phyloP scores from a whole-genome alignment of 2,888 invertebrate genomes.

The Drosophila buzzatii region DNA sequence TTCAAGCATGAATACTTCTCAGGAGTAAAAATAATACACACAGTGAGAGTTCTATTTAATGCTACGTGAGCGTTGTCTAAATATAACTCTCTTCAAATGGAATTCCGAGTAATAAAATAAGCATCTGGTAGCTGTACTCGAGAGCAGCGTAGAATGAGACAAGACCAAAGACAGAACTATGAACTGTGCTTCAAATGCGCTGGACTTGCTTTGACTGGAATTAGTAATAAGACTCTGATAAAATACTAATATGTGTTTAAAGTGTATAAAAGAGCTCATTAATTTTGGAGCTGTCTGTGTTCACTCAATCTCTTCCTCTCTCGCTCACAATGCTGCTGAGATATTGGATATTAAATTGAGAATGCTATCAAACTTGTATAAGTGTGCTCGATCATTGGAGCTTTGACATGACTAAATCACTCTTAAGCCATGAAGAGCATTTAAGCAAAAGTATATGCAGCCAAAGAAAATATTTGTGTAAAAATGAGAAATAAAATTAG shows the following conservation, averaged over 20 bases:
- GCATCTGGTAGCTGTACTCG: not conserved
- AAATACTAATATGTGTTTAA: no score
- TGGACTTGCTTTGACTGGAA: no score
- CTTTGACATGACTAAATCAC: not conserved
- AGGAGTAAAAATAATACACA: no score
- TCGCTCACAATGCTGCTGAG: not conserved
- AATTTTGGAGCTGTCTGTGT: no score
- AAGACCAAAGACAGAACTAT: not conserved
- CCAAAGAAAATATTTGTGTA: no score
- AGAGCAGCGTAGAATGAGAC: not conserved
- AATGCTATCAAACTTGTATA: not conserved
- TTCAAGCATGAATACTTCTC: not conserved
- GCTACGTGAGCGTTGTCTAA: not conserved
- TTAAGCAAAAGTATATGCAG: no score
- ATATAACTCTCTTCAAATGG: not conserved
- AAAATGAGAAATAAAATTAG: no score
- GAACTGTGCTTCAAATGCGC: not conserved
- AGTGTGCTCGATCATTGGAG: not conserved
- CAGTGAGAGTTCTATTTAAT: not conserved
- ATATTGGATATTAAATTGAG: not conserved
- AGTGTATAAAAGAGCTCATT: no score
- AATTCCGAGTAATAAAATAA: not conserved
- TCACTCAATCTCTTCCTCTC: not conserved
- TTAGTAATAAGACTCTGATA: no score
- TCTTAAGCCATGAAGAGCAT: no score